Percentiles rank a stretch among this genome's conserved stretches.
phyloP scores from a whole-genome alignment of 2,888 invertebrate species.

The Cephus nigrinus region DNA sequence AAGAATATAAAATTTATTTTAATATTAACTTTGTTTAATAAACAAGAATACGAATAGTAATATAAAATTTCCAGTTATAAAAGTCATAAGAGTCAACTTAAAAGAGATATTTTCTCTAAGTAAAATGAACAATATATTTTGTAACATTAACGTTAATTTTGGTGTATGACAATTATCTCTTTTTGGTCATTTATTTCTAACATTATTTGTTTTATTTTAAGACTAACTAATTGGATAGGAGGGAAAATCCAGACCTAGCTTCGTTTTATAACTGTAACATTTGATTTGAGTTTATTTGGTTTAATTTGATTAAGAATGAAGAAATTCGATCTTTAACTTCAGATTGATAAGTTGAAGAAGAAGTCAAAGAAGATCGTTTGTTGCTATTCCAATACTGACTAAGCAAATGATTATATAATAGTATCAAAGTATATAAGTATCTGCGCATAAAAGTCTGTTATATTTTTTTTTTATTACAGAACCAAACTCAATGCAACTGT shows the following conservation, averaged over 20 bases:
- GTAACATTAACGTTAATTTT: no score
- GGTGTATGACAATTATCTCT: no score
- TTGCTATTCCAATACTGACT: neutral
- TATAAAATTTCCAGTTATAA: neutral
- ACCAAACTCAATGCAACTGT: slow-evolving; percentile 81
- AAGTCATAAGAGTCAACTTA: neutral
- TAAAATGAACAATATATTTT: neutral
- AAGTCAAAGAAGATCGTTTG: neutral
- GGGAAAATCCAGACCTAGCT: no score
- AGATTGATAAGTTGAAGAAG: neutral
- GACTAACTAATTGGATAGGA: no score
- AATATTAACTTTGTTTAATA: neutral
- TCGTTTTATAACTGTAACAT: no score
- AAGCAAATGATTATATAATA: neutral
- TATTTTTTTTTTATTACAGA: slow-evolving; percentile 65
- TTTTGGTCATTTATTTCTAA: no score
- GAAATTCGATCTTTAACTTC: neutral
- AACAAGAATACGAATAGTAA: neutral
- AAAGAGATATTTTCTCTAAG: neutral
- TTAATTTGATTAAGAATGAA: neutral
- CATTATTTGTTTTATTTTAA: no score
- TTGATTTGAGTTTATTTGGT: neutral
- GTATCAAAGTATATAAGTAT: neutral
- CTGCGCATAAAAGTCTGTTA: neutral
- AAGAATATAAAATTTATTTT: slow-evolving; percentile 11